Percentiles rank a stretch among this genome's conserved stretches.
phyloP scores from a whole-genome alignment of 2,888 invertebrate genomes.

The Hecatera dysodea region DNA sequence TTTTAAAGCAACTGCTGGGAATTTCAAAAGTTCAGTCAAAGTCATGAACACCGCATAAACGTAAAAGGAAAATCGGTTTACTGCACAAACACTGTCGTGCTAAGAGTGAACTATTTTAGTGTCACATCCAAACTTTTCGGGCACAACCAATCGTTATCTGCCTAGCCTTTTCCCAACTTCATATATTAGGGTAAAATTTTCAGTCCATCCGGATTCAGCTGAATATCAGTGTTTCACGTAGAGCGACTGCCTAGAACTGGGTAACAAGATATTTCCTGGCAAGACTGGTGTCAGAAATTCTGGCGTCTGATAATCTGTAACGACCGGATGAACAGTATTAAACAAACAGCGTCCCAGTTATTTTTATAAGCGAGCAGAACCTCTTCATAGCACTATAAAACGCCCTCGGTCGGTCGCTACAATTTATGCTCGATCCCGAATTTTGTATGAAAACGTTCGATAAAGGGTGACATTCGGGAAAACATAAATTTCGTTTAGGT shows the following conservation, averaged over 20 bases:
- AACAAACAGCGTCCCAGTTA: slow-evolving; percentile 50
- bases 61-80: not conserved
- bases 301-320: not conserved
- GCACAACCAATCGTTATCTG: not conserved
- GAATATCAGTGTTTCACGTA: too few relatives aligned
- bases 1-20: not conserved
- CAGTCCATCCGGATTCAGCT: not conserved
- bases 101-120: not conserved
- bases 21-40: not conserved
- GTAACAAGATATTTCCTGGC: too few relatives aligned
- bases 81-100: not conserved
- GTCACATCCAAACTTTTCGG: not conserved
- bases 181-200: not conserved
- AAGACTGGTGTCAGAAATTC: too few relatives aligned
- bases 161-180: not conserved
- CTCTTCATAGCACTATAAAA: slow-evolving; percentile 75
- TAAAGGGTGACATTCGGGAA: slow-evolving; percentile 73
- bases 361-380: slow-evolving; percentile 66
- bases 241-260: too few relatives aligned
- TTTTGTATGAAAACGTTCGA: slow-evolving; percentile 74
- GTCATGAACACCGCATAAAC: not conserved
- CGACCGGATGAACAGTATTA: slow-evolving; percentile 55
- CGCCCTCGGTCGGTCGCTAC: slow-evolving; percentile 71
- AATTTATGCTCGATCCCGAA: slow-evolving; percentile 77
- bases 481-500: slow-evolving; percentile 72